Percentiles rank a stretch among this genome's conserved stretches.
Conservation (phyloP, 2,113 vertebrate genomes). For the Galbula dea region DNA sequence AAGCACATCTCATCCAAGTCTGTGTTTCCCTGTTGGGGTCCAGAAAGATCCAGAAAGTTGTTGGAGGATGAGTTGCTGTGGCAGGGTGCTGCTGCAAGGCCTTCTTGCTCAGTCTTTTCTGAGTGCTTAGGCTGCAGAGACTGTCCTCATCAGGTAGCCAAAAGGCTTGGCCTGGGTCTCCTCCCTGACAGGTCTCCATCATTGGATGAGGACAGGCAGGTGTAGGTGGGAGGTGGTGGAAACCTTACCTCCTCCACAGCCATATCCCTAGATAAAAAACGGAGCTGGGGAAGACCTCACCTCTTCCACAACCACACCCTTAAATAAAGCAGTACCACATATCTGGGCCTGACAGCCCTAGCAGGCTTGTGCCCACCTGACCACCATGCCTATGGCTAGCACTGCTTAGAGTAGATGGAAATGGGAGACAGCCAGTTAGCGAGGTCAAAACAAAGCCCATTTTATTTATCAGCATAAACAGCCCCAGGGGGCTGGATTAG, state of each 20-base stretch:
- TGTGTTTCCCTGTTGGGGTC: background rate
- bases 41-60: background rate
- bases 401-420: background rate
- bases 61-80: background rate
- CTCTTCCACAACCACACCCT: background rate
- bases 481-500: background rate
- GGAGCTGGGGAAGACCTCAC: background rate
- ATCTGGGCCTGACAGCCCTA: background rate
- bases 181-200: fast-evolving
- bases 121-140: background rate
- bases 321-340: background rate
- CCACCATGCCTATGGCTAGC: background rate
- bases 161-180: background rate
- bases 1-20: background rate
- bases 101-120: background rate
- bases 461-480: conserved; percentile 30
- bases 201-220: background rate
- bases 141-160: background rate
- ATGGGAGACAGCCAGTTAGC: background rate
- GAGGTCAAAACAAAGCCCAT: fast-evolving
- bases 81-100: background rate
- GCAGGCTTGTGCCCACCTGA: background rate
- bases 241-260: background rate
- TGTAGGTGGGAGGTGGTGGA: background rate
- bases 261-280: background rate